Percentiles rank a stretch among this genome's conserved stretches.
Conservation (phyloP, 2,797 vertebrate genomes). For the Xiphophorus birchmanni region DNA sequence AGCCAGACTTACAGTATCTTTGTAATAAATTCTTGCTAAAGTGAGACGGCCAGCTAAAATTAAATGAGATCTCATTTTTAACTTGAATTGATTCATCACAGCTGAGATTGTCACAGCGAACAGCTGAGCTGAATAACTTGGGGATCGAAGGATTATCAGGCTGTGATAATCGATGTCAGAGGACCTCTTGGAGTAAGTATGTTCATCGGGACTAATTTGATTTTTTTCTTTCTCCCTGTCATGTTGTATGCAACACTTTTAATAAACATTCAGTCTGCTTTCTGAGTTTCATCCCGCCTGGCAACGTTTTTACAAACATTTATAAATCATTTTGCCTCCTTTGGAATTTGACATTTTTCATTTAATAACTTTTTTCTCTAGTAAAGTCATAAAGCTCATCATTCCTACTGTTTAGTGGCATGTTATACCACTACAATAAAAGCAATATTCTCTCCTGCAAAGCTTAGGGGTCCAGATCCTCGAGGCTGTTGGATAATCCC, state of each 20-base stretch:
- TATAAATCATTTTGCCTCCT: constrained; percentile 17
- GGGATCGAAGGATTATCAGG: constrained; percentile 63
- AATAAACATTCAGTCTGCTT: constrained; percentile 2
- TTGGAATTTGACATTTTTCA: constrained; percentile 1
- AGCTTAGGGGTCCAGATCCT: constrained; percentile 22
- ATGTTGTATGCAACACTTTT: constrained; percentile 21
- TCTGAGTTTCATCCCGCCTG: neutral
- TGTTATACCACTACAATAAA: constrained; percentile 21
- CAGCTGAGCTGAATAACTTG: constrained; percentile 55
- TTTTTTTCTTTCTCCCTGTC: constrained; percentile 29
- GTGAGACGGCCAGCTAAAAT: constrained; percentile 38
- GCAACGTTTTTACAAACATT: neutral
- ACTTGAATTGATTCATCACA: constrained; percentile 66
- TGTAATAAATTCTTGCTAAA: constrained; percentile 20
- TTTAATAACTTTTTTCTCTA: constrained; percentile 18
- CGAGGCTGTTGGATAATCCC: constrained; percentile 33
- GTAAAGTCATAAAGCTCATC: constrained; percentile 10
- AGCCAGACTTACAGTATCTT: constrained; percentile 32
- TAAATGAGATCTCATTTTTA: constrained; percentile 67
- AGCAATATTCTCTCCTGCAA: constrained; percentile 27
- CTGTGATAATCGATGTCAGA: constrained; percentile 60
- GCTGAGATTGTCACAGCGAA: constrained; percentile 57
- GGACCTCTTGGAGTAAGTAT: constrained; percentile 58
- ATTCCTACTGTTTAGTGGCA: neutral
- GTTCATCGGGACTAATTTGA: constrained; percentile 62